Conservation (phyloP, 64 coral and sea anemone species). For the Actinia tenebrosa region DNA sequence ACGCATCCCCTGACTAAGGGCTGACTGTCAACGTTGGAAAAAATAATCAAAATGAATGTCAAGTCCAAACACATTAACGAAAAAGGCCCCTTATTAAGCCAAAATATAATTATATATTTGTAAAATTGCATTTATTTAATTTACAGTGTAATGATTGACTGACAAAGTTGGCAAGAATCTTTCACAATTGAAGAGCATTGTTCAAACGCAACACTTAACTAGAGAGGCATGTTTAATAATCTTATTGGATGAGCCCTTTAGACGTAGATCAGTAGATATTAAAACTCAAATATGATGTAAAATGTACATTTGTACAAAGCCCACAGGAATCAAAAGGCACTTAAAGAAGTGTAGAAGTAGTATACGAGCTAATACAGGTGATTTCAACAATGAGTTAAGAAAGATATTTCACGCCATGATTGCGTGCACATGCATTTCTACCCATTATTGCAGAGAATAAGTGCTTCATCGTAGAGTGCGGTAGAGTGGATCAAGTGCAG, state of each 20-base stretch:
- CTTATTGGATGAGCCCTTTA: background rate
- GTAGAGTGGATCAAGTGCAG: background rate
- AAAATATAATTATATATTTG: too few species aligned
- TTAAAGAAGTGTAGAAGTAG: background rate
- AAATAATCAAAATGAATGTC: too few species aligned
- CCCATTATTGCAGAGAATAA: background rate
- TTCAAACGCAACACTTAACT: background rate
- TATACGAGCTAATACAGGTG: background rate
- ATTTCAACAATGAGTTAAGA: background rate
- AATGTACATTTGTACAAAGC: background rate
- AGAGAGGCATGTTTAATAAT: background rate
- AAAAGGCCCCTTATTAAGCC: too few species aligned
- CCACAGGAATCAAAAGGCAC: background rate
- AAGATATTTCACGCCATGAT: background rate
- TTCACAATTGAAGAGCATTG: background rate
- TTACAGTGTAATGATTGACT: background rate
- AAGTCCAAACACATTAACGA: too few species aligned
- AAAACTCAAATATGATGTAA: background rate
- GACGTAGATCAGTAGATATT: background rate
- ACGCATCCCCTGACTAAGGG: too few species aligned
- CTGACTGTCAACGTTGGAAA: too few species aligned
- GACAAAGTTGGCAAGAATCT: background rate
- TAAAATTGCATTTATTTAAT: too few species aligned
- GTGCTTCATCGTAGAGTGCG: background rate
- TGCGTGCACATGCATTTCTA: background rate